Evolutionary conservation across 2,888 invertebrate species (phyloP), one percentile per base, ranked within the genome.

Genomic region (Colletes collaris): DNA sequence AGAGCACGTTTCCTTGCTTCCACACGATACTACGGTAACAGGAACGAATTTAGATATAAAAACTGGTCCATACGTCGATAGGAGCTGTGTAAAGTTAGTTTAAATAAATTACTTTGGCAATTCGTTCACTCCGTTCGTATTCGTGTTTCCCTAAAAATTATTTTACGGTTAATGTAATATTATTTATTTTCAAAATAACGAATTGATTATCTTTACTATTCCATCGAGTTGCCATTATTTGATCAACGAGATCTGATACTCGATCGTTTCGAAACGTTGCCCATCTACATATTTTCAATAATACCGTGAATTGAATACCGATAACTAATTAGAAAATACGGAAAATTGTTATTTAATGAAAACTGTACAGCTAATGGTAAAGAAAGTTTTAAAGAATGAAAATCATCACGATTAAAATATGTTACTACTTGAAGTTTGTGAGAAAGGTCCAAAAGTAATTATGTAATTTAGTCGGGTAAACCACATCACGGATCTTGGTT

Each of bases 161-260:
- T 72, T 83, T 72, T 66, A 60, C 59, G 46, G 64, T 63, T 62
- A 49, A 72, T 82, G 75, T 83, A 83, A 83, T 72, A 79, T 82
- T 72, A 79, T 83, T 83, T 76, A 44, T 63, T 44, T 55, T 59
- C n/a, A 16, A 2, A 40, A n/a, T 10, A 58, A 64, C 72, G 64
- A 27, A 60, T 81, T 59, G 8, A 70, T 56, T 66, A 69, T 50
- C 53, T 63, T 65, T 46, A 49, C 67, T 71, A 64, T 37, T 52
- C 27, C 52, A 52, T 27, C 52, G 16, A 67, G 35, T 46, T 70
- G 3, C 5, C 3, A 40, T 16, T 35, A 50, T 40, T 52, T 7
- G 2, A 3, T 27, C 37, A 5, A n/a, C 46, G 3, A 46, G 44
- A 55, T 7, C 40, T 37, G 11, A 50, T 66, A 37, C 5, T 7